Evolutionary conservation across 1,140 invertebrate species (phyloP), one percentile per base, ranked within the genome.

Genomic region (Antheraea mylitta): DNA sequence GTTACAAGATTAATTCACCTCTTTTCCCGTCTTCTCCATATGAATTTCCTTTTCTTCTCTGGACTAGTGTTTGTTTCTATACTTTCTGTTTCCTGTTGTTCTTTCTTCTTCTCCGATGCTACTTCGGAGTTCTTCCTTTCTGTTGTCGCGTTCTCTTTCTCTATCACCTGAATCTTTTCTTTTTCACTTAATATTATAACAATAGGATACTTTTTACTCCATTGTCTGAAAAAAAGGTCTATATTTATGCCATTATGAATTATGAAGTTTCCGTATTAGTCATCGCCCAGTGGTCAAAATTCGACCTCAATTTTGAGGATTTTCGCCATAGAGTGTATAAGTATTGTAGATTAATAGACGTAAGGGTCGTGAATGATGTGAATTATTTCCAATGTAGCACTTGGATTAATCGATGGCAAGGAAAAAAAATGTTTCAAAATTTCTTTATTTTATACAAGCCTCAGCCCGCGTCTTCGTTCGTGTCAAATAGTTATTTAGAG

Each of bases 141-240:
- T 2, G 68, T 60, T 3, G 66, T 7, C 0, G 70, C 42, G 16
- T 68, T 84, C 67, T 92, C 88, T 58, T 89, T 92, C 58, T 92
- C 90, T 22, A 90, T 71, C 7, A 92, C 88, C 77, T 92, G 88
- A 42, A 92, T 90, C 73, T 88, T 92, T 61, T 91, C 87, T 66
- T 87, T 88, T 66, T 92, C 90, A 76, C 77, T 90, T 48, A 93
- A 68, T 69, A 93, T 93, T 58, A 98, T 93, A 82, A 96, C 96
- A 76, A 98, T 97, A 0, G 97, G 97, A 91, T 98, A 98, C 83
- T 98, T 98, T 90, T 98, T 98, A 86, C 96, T 98, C 97, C 97
- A 98, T 69, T 96, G 93, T 78, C 95, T 96, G 75, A 62, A 58
- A 38, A 42, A 19, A 64, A 45, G 18, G 68, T 48, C 71, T 7